Percentiles rank a stretch among this genome's conserved stretches.
These are phyloP conservation scores for Andrena dorsata DNA, from an alignment of 2,888 invertebrate genomes.

Conservation along the genomic window DNA sequence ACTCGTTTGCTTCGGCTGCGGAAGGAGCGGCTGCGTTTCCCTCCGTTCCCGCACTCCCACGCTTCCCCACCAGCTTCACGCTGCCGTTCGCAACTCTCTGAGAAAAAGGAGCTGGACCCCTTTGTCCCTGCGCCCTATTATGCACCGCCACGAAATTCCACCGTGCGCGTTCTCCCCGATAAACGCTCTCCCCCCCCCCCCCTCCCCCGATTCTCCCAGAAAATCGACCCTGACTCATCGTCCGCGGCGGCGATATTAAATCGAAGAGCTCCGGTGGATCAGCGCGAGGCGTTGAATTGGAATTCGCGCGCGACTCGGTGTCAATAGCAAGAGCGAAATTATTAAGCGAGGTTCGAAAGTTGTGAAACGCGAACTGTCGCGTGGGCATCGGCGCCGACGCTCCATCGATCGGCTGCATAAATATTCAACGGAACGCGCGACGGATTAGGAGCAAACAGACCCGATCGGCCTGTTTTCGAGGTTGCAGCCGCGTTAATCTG, in stretches of 20 bases:
- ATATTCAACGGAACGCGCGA: conserved; percentile 35
- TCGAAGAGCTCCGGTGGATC: neutral
- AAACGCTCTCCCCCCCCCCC: conserved; percentile 31
- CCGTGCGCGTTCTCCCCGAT: conserved; percentile 13
- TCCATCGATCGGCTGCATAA: conserved; percentile 30
- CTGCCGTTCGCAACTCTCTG: neutral
- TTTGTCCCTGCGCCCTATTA: conserved; percentile 39
- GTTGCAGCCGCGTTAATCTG: conserved; percentile 32
- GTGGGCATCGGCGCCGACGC: neutral
- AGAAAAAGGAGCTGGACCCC: conserved; percentile 29
- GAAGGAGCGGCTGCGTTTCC: conserved; percentile 49
- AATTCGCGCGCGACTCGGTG: neutral
- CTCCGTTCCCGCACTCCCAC: conserved; percentile 40
- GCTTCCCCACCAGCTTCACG: neutral
- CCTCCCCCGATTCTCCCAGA: neutral
- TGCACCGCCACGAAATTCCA: conserved; percentile 18
- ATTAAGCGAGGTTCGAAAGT: too few species aligned
- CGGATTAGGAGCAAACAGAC: conserved; percentile 13
- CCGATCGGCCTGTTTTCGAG: conserved; percentile 37
- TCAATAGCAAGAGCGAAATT: neutral
- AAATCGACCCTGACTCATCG: conserved; percentile 24
- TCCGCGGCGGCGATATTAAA: conserved; percentile 1
- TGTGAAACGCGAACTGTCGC: too few species aligned
- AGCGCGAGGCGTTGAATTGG: too few species aligned
- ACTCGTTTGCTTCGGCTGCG: conserved; percentile 68